phyloP scores from a whole-genome alignment of 2,797 vertebrate species.

The Geotrypetes seraphini region DNA sequence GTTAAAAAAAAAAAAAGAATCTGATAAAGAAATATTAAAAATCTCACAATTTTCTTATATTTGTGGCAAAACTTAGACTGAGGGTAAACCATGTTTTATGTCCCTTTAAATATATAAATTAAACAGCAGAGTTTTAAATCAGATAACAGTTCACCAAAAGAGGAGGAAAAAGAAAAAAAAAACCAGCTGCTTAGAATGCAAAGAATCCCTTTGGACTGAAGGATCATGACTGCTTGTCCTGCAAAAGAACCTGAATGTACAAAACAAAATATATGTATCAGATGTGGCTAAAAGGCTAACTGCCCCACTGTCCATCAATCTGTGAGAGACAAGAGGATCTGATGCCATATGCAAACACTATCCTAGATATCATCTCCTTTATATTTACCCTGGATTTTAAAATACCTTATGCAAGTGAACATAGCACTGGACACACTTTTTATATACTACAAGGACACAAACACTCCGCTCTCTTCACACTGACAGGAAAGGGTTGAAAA shows the following conservation, averaged over 20 bases:
- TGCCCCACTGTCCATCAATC: too few species aligned
- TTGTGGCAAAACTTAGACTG: constrained; percentile 42
- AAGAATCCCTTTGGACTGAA: constrained; percentile 14
- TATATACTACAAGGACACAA: too few species aligned
- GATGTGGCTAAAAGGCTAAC: too few species aligned
- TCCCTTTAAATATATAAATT: constrained; percentile 53
- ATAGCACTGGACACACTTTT: too few species aligned
- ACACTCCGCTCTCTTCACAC: too few species aligned
- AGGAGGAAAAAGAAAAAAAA: constrained; percentile 30
- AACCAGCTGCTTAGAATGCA: constrained; percentile 40
- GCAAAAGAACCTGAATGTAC: constrained; percentile 39
- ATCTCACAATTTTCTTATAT: constrained; percentile 39
- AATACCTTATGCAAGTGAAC: too few species aligned
- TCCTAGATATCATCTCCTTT: too few species aligned
- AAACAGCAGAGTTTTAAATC: constrained; percentile 57
- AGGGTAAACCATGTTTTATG: constrained; percentile 49
- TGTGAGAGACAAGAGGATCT: too few species aligned
- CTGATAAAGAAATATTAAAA: constrained; percentile 56
- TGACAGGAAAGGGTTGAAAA: too few species aligned
- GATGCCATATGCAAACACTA: too few species aligned
- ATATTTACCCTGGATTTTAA: too few species aligned
- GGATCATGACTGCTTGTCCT: constrained; percentile 26
- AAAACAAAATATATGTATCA: constrained; percentile 32
- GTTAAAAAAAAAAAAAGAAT: constrained; percentile 40
- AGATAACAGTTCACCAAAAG: constrained; percentile 41